Base-by-base conservation (phyloP, 2,797 vertebrate species). In the Oreochromis grahami region DNA sequence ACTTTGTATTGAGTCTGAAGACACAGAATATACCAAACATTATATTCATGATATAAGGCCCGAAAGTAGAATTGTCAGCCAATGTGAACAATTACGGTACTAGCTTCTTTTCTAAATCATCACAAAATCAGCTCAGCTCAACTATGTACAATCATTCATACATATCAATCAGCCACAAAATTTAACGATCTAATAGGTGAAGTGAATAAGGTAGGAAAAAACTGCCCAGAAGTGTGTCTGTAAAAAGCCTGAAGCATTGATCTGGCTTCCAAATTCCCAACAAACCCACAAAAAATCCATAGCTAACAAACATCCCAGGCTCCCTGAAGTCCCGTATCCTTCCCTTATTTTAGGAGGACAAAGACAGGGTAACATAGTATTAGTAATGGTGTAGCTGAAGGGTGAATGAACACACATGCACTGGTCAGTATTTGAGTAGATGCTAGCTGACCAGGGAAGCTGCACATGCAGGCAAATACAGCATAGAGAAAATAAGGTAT, bases 391-490 rank as follows among this genome's bases (percentile, higher is more conserved):
- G 38, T 45, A 45, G 21, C 38, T 43, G 21, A 70, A 17, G 14
- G 38, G 21, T 17, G 14, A 26, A 70, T 17, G 21, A 70, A 45
- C 38, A 7, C 32, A 52, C 21, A 38, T 26, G 15, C 9, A 1
- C 34, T 24, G 63, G 36, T 68, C 26, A 56, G 79, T 10, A 7
- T 19, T 52, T 68, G 11, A 24, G 19, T 32, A 34, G 80, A 76
- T 60, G 50, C 50, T 70, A 2, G 4, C 52, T 29, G 53, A 77
- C 43, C 45, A 86, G 55, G 90, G 83, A 92, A 91, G 86, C 53
- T 91, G 90, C 87, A 91, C 89, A 91, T 76, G 80, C 85, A 90
- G 76, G 38, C 9, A 4, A 50, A 2, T 17, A 45, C 24, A 72
- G 41, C 41, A 45, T 2, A 26, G 3, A 29, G 15, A 72, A 48